Conservation (phyloP, 2,888 invertebrate species). For the Patella depressa region DNA sequence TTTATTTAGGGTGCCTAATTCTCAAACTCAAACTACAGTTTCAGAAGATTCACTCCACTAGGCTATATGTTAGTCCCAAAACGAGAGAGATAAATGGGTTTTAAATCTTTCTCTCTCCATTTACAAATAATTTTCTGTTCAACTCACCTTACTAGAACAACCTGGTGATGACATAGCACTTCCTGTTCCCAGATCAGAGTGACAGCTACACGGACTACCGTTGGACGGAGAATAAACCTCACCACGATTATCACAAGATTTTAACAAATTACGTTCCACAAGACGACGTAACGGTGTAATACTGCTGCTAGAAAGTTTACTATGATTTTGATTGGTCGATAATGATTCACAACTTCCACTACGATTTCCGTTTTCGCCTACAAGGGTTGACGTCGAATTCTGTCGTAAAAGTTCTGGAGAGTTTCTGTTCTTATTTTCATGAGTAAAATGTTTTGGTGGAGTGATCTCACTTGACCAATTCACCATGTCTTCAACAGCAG, state of each 20-base stretch:
- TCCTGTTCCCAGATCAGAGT: neutral
- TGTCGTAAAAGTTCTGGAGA: conserved; percentile 29
- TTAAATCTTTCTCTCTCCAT: neutral
- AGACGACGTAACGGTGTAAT: conserved; percentile 36
- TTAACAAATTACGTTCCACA: conserved; percentile 36
- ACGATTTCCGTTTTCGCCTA: conserved; percentile 24
- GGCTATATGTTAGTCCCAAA: too few species aligned
- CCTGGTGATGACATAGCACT: conserved; percentile 29
- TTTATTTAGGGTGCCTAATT: too few species aligned
- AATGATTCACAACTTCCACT: conserved; percentile 32
- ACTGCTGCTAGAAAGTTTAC: conserved; percentile 11
- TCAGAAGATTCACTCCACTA: too few species aligned
- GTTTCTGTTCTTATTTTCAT: neutral
- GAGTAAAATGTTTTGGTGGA: neutral
- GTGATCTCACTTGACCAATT: conserved; percentile 25
- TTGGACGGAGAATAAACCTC: conserved; percentile 29
- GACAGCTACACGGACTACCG: conserved; percentile 26
- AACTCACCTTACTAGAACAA: conserved; percentile 30
- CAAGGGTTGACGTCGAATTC: conserved; percentile 39
- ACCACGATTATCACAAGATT: conserved; percentile 22
- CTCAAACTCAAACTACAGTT: too few species aligned
- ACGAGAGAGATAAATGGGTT: neutral
- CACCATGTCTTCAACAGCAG: conserved; percentile 51
- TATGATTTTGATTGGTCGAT: neutral
- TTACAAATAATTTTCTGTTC: neutral